These are phyloP conservation scores for Ciconia boyciana DNA, from an alignment of 2,113 vertebrate species.

Conservation along the genomic window DNA sequence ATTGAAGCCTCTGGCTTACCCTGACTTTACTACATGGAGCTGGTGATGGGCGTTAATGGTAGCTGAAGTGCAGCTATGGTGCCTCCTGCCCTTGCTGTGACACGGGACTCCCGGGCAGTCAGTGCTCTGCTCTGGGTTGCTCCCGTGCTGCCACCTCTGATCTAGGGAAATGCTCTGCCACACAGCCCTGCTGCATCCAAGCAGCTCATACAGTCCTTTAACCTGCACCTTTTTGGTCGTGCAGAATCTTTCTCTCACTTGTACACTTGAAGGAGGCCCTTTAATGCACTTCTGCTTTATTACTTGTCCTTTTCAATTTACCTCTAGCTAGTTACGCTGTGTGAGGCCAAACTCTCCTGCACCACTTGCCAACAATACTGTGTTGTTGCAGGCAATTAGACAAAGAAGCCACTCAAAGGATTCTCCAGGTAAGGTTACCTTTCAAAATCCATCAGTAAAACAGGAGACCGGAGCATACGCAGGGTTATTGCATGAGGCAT, in stretches of 20 bases:
- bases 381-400: not conserved
- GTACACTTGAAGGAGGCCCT: not conserved
- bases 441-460: not conserved
- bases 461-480: not conserved
- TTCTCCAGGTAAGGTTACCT: not conserved
- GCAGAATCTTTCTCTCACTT: not conserved
- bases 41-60: not conserved
- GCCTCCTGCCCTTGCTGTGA: not conserved
- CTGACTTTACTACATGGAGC: not conserved
- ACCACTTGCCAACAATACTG: not conserved
- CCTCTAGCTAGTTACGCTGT: not conserved
- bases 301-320: not conserved
- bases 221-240: not conserved
- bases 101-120: not conserved
- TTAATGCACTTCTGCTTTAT: conserved; percentile 2
- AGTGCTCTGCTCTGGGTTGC: rapidly evolving
- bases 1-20: conserved; percentile 14
- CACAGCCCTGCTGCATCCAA: not conserved
- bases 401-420: not conserved
- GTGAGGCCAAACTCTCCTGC: not conserved
- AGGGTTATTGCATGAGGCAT: not conserved
- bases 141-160: not conserved
- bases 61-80: not conserved
- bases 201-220: not conserved
- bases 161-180: not conserved